Conservation (phyloP, 2,113 vertebrate species). For the Glaucidium brasilianum region DNA sequence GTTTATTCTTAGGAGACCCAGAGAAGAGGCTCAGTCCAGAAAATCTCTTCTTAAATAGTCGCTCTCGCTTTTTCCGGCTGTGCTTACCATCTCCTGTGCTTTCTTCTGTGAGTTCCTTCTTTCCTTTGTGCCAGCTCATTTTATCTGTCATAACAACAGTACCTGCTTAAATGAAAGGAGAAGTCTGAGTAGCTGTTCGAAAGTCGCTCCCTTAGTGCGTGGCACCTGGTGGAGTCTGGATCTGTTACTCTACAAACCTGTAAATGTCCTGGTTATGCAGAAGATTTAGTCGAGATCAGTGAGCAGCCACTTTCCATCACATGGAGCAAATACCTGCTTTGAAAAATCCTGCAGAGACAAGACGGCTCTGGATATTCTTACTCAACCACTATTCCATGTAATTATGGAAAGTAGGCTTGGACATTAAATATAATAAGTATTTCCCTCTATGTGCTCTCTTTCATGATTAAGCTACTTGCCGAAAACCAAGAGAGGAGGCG, state of each 20-base stretch:
- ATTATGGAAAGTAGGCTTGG: not conserved
- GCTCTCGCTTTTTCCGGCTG: constrained; percentile 39
- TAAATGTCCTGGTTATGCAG: not conserved
- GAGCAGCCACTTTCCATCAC: not conserved
- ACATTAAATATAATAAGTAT: not conserved
- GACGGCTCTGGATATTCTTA: not conserved
- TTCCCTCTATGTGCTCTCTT: not conserved
- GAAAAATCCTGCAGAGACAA: not conserved
- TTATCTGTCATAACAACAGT: constrained; percentile 4
- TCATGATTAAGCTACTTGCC: not conserved
- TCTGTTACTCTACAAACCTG: not conserved
- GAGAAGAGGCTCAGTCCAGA: constrained; percentile 55
- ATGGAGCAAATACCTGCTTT: not conserved
- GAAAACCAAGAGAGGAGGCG: not conserved
- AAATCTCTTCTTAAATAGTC: constrained; percentile 62
- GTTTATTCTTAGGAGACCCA: constrained; percentile 41
- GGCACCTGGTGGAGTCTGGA: not conserved
- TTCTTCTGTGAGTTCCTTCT: constrained; percentile 19
- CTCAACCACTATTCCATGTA: not conserved
- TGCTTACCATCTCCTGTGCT: constrained; percentile 10
- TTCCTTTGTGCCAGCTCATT: constrained; percentile 55
- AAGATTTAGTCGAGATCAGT: not conserved
- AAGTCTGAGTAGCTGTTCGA: not conserved
- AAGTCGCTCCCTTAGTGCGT: not conserved
- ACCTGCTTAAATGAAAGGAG: not conserved